These are phyloP conservation scores for Sturnira hondurensis DNA, from an alignment of 2,113 vertebrate species.

Conservation along the genomic window DNA sequence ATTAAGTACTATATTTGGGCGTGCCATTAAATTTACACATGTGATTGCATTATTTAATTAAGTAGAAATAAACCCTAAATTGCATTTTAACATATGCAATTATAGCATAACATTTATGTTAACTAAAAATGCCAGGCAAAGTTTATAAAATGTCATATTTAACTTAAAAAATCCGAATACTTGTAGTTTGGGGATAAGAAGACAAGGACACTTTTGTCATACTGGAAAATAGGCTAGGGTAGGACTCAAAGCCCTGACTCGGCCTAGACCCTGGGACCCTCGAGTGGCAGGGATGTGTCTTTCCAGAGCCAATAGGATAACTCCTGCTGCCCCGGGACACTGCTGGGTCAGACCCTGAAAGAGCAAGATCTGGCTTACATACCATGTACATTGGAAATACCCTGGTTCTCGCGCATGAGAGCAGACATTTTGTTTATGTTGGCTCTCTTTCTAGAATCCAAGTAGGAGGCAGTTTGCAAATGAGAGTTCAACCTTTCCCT, in stretches of 20 bases:
- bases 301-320: neutral
- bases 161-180: constrained; percentile 50
- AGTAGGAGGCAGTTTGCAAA: constrained; percentile 23
- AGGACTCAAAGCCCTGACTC: neutral
- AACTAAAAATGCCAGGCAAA: constrained; percentile 63
- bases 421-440: constrained; percentile 49
- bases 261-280: neutral
- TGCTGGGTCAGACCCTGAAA: neutral
- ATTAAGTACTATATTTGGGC: constrained; percentile 37
- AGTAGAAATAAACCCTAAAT: constrained; percentile 64
- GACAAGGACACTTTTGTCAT: constrained; percentile 43
- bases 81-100: constrained; percentile 68
- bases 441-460: constrained; percentile 52
- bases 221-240: neutral
- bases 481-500: constrained; percentile 33
- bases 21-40: constrained; percentile 70
- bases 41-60: constrained; percentile 73
- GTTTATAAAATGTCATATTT: constrained; percentile 72
- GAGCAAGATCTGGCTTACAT: neutral
- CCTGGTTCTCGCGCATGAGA: neutral
- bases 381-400: neutral
- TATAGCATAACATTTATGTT: constrained; percentile 69
- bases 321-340: neutral
- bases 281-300: neutral
- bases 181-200: constrained; percentile 53